These are phyloP conservation scores for Siniperca chuatsi DNA, from an alignment of 2,113 vertebrate genomes.

Conservation along the genomic window DNA sequence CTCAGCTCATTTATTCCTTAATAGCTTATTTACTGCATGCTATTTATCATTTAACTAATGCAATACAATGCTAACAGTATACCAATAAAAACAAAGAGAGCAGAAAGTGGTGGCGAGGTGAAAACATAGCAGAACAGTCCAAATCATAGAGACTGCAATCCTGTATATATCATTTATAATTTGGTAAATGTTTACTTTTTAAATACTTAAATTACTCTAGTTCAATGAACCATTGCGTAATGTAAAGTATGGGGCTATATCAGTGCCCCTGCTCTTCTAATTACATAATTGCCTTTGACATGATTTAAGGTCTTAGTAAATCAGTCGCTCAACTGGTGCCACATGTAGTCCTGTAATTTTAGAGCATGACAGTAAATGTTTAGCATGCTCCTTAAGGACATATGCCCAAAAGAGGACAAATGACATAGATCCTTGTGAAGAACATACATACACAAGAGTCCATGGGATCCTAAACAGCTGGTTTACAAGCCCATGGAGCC, in stretches of 20 bases:
- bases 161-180: background rate
- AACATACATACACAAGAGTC: slow-evolving; percentile 20
- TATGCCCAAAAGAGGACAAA: slow-evolving; percentile 11
- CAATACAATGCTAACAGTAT: background rate
- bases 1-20: slow-evolving; percentile 28
- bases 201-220: background rate
- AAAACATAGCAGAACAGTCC: background rate
- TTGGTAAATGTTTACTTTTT: background rate
- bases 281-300: slow-evolving; percentile 18
- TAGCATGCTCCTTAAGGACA: slow-evolving; percentile 22
- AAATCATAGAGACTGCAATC: background rate
- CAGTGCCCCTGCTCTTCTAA: background rate
- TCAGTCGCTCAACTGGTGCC: slow-evolving; percentile 22
- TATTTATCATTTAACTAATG: background rate
- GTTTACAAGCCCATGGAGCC: slow-evolving; percentile 19
- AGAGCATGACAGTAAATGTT: slow-evolving; percentile 32
- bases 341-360: slow-evolving; percentile 27
- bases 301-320: slow-evolving; percentile 31
- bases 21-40: background rate
- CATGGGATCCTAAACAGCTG: slow-evolving; percentile 28
- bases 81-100: background rate
- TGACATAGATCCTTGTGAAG: background rate
- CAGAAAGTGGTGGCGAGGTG: background rate
- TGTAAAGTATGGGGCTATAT: background rate
- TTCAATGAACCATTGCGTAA: background rate